phyloP scores from a whole-genome alignment of 1,140 invertebrate genomes.

The Halictus rubicundus region DNA sequence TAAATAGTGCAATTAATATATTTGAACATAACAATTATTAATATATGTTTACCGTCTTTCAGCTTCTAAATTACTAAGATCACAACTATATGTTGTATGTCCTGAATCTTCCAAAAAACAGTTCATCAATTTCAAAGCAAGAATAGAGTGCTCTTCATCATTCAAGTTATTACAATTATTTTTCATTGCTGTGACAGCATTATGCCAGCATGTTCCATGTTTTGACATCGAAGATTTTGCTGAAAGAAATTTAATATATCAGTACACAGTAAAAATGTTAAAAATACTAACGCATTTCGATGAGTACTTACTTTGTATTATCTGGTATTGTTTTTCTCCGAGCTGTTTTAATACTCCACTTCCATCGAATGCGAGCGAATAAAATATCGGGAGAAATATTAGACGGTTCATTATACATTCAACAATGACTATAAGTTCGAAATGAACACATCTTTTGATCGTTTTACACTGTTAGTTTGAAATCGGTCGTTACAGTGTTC shows the following conservation, averaged over 20 bases:
- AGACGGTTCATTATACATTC: neutral
- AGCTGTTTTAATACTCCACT: conserved; percentile 63
- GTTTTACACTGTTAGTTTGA: too few species aligned
- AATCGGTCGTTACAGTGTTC: too few species aligned
- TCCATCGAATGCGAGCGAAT: conserved; percentile 42
- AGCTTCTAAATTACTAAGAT: conserved; percentile 72
- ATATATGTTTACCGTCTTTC: conserved; percentile 66
- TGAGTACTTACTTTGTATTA: conserved; percentile 62
- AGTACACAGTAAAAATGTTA: conserved; percentile 9
- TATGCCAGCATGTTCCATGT: conserved; percentile 85
- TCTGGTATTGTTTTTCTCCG: conserved; percentile 68
- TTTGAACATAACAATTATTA: neutral
- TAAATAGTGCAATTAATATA: conserved; percentile 10
- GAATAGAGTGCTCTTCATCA: conserved; percentile 83
- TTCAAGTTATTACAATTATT: conserved; percentile 82
- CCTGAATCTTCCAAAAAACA: conserved; percentile 86
- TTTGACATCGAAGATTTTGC: conserved; percentile 77
- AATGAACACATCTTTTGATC: too few species aligned
- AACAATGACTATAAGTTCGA: neutral
- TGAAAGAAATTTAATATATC: conserved; percentile 36
- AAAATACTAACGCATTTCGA: neutral
- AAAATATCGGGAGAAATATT: conserved; percentile 18
- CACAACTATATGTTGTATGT: conserved; percentile 80
- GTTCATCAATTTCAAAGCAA: conserved; percentile 84
- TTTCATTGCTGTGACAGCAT: conserved; percentile 81